phyloP scores from a whole-genome alignment of 1,140 invertebrate species.

The Drosophila hydei region DNA sequence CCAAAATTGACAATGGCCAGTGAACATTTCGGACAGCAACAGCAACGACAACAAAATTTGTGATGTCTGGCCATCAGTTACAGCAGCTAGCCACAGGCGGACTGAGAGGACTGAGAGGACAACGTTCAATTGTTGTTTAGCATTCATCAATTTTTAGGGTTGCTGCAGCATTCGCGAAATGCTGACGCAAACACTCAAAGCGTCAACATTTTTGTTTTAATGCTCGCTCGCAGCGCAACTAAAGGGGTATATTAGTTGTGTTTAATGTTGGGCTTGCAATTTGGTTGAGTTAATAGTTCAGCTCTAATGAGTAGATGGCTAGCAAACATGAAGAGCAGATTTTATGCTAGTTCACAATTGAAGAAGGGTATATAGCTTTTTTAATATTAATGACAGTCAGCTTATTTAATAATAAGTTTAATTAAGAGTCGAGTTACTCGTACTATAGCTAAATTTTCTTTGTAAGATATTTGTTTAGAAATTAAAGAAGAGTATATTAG shows the following conservation, averaged over 20 bases:
- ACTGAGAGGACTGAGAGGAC: conserved; percentile 22
- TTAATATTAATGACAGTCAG: no score
- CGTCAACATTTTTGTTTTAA: conserved; percentile 23
- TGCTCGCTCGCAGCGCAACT: not conserved
- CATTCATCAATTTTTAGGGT: conserved; percentile 75
- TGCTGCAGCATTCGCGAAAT: conserved; percentile 43
- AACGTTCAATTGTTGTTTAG: conserved; percentile 63
- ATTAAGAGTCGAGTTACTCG: no score
- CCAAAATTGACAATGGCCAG: conserved; percentile 40
- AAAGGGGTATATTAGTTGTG: not conserved
- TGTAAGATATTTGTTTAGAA: no score
- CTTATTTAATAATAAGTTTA: no score
- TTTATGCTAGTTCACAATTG: no score
- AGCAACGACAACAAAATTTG: conserved; percentile 48
- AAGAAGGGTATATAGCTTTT: no score
- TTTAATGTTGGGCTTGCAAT: not conserved
- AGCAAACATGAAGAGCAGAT: no score
- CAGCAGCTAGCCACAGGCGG: conserved; percentile 25
- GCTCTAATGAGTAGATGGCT: no score
- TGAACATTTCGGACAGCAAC: conserved; percentile 48
- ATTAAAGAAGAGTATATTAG: no score
- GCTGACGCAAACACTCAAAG: conserved; percentile 72
- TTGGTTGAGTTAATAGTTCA: no score
- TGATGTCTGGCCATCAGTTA: conserved; percentile 73
- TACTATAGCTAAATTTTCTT: no score